A percentile compares a stretch with the other conserved stretches of the same genome.
phyloP scores from a whole-genome alignment of 1,140 invertebrate species.

The Aleiodes sp. region DNA sequence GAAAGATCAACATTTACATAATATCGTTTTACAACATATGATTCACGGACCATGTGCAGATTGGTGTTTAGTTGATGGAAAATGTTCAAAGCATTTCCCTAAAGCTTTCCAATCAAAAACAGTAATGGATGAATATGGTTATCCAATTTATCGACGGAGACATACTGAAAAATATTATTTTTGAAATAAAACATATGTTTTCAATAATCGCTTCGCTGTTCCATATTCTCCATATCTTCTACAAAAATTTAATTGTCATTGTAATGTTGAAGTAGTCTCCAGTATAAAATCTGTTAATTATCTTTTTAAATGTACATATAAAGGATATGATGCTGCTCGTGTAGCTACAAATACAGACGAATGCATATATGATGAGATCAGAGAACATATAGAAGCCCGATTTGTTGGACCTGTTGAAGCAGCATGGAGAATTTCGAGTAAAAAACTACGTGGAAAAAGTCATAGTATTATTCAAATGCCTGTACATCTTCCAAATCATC shows the following conservation, averaged over 20 bases:
- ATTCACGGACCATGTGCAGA: conserved; percentile 51
- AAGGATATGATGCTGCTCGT: neutral
- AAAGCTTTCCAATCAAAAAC: conserved; percentile 36
- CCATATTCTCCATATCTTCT: conserved; percentile 21
- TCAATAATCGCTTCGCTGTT: conserved; percentile 16
- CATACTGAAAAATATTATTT: conserved; percentile 1
- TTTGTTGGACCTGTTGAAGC: neutral
- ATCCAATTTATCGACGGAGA: conserved; percentile 35
- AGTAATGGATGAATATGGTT: conserved; percentile 48
- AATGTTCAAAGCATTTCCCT: conserved; percentile 56
- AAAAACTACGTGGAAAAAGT: neutral
- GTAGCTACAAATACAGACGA: neutral
- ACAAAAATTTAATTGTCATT: conserved; percentile 23
- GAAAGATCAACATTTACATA: no score
- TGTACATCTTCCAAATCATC: conserved; percentile 1
- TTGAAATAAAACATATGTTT: neutral
- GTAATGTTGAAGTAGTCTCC: conserved; percentile 21
- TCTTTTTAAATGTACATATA: conserved; percentile 3
- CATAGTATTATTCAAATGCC: neutral
- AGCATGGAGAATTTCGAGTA: neutral
- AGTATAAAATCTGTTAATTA: conserved; percentile 9
- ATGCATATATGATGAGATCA: neutral
- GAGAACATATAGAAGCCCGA: neutral
- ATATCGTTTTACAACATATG: no score
- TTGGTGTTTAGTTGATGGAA: conserved; percentile 36